phyloP scores from a whole-genome alignment of 2,888 invertebrate genomes.

The Drosophila glabriapex region DNA sequence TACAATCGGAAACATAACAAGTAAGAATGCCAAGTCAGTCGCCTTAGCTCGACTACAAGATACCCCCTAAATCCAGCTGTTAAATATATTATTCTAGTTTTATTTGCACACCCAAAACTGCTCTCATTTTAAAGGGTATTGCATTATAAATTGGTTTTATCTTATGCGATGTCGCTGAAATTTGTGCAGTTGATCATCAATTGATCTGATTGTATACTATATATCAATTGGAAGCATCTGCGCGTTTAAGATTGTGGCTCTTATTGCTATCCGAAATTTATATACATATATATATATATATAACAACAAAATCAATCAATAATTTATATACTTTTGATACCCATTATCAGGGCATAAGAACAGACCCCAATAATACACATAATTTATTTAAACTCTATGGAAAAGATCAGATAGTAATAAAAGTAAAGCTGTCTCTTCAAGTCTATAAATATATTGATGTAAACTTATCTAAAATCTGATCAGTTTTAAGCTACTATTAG shows the following conservation, averaged over 20 bases:
- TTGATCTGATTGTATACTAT: neutral
- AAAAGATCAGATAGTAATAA: no score
- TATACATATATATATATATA: neutral
- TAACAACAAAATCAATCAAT: neutral
- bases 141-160: neutral
- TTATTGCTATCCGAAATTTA: neutral
- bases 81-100: neutral
- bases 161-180: no score
- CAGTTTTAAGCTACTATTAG: neutral
- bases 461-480: no score
- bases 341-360: neutral
- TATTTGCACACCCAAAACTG: neutral
- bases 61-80: neutral
- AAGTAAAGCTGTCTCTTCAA: neutral
- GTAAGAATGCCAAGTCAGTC: neutral
- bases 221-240: no score
- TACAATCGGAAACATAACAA: neutral
- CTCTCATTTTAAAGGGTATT: neutral
- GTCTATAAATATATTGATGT: neutral
- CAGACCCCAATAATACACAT: neutral
- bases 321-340: neutral
- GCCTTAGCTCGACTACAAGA: neutral
- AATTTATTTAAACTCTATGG: neutral
- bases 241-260: no score
- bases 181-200: neutral